phyloP scores from a whole-genome alignment of 2,113 vertebrate species.

The Pterocles burchelli region DNA sequence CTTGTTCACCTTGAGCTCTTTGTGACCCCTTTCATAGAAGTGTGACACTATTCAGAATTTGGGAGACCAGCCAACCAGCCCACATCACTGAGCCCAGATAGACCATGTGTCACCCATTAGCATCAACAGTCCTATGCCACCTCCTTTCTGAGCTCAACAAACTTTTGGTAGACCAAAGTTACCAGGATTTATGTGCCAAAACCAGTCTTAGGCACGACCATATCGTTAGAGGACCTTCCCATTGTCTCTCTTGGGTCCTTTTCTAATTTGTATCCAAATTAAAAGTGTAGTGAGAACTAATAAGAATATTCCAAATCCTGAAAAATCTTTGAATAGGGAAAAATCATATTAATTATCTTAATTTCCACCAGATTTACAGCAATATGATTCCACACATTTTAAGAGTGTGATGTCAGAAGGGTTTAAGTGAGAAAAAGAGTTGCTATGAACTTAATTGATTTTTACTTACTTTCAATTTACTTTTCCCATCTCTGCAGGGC shows the following conservation, averaged over 20 bases:
- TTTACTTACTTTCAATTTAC: neutral
- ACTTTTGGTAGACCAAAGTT: neutral
- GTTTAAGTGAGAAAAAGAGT: neutral
- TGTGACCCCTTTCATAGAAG: neutral
- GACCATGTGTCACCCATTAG: rapidly evolving
- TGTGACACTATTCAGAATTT: neutral
- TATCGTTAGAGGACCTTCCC: neutral
- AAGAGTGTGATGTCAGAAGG: neutral
- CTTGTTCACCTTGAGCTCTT: neutral
- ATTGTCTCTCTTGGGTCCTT: neutral
- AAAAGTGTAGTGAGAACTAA: neutral
- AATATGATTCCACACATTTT: neutral
- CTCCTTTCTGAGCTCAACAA: neutral
- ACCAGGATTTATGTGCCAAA: neutral
- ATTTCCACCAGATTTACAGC: neutral
- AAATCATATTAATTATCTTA: neutral
- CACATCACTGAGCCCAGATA: neutral
- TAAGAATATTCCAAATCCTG: neutral
- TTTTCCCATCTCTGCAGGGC: neutral
- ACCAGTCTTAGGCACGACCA: neutral
- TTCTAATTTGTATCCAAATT: neutral
- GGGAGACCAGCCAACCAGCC: neutral
- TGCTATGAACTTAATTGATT: neutral
- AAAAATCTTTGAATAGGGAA: neutral
- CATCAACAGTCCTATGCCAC: neutral